Base-by-base conservation (phyloP, 2,113 vertebrate species). In the Promerops cafer region DNA sequence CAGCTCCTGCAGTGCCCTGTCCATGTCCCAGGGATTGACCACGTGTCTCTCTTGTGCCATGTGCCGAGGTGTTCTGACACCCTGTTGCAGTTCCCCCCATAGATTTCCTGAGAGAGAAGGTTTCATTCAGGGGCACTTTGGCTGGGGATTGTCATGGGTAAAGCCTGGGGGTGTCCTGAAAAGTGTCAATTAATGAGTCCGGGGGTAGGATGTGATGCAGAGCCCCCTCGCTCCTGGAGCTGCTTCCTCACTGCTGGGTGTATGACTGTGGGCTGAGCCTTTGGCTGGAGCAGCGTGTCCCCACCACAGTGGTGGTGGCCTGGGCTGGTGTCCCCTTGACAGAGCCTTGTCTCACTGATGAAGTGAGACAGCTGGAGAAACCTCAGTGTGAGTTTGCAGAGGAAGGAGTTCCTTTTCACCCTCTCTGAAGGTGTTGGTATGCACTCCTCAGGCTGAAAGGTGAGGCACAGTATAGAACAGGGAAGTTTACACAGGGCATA, bases 41-140 rank as follows among this genome's bases (percentile, higher is more conserved):
- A 0, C 2, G 23, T 1, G 1, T 50, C 5, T 61, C 11, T 3
- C 37, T 10, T 20, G 47, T 53, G 72, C n/a, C 33, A 9, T 0
- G 3, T 1, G 1, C 23, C 1, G 9, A 16, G n/a, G 19, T 72
- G 30, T 64, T 59, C 56, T 52, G n/a, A 47, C 22, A 12, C 8
- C 1, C 30, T 27, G 16, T 3, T 81, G 37, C 42, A 26, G n/a
- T 33, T 75, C 28, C 5, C 14, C 24, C 7, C 4, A 0, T 4
- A 1, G 4, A 26, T 83, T n/a, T 45, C 16, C 6, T 1, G 33
- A 5, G 10, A 23, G 33, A 42, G 33, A 20, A 16, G 6, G 22
- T 59, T 71, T 45, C 2, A 3, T 69, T 35, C 21, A 4, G 47
- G 28, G 44, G 11, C 12, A 2, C 37, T 90, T 78, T 33, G 52